These are phyloP conservation scores for Apis florea DNA, from an alignment of 1,140 invertebrate species.

Conservation along the genomic window DNA sequence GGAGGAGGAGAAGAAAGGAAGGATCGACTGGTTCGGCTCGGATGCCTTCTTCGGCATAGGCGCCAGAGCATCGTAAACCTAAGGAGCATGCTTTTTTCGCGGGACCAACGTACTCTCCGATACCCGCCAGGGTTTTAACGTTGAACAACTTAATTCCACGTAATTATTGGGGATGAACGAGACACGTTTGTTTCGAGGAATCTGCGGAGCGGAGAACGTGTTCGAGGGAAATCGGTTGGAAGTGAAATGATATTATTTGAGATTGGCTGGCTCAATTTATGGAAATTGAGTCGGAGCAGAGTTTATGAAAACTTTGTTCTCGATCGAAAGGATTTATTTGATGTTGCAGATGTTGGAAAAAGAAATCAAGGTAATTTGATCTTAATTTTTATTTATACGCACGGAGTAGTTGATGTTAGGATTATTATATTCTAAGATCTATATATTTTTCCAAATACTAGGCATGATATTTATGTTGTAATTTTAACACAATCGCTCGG, in stretches of 20 bases:
- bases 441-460: too few species aligned
- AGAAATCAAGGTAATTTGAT: too few species aligned
- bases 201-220: neutral
- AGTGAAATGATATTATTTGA: neutral
- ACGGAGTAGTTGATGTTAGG: too few species aligned
- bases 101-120: neutral
- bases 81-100: constrained; percentile 10
- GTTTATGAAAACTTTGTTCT: too few species aligned
- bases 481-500: neutral
- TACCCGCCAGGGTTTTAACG: neutral
- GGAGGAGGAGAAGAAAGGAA: constrained; percentile 35
- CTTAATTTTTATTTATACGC: too few species aligned
- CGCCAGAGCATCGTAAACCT: constrained; percentile 45
- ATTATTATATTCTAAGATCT: neutral
- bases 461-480: neutral
- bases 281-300: neutral
- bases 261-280: neutral
- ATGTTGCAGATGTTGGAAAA: too few species aligned
- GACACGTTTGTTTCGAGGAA: constrained; percentile 13
- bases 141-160: constrained; percentile 36
- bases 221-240: too few species aligned
- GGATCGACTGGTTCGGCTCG: constrained; percentile 63
- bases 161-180: constrained; percentile 17
- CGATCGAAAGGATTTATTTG: too few species aligned
- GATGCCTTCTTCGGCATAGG: constrained; percentile 67